Evolutionary conservation across 2,113 vertebrate species (phyloP), one percentile per base, ranked within the genome.

Genomic region (Deroptyus accipitrinus): DNA sequence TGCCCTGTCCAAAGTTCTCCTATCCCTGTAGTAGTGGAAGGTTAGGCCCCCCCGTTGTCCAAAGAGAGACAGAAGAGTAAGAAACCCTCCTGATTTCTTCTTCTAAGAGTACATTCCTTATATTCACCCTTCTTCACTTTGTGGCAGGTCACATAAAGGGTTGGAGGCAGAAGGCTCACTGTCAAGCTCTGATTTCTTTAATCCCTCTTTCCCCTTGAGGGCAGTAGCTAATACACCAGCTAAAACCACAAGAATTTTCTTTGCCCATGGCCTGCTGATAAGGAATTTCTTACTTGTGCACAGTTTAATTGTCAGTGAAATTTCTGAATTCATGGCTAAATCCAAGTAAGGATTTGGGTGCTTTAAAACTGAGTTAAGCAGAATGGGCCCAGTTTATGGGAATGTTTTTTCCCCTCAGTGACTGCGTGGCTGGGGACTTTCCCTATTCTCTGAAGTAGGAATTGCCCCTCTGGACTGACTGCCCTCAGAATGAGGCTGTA

Each of bases 91-190:
- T 19, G 27, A 51, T 37, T 30, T 18, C 24, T 78, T 49, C 62
- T 92, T 81, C 39, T 48, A 72, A n/a, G 51, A 28, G 17, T 17
- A 27, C 28, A 30, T 19, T 35, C 2, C 44, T 77, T 63, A 13
- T 57, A 72, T 27, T 86, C 48, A 61, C 33, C 51, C 17, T 70
- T 66, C 37, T 93, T 62, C 35, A 7, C 31, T 88, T 88, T 27
- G 41, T 7, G 5, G 31, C 69, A 64, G 66, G 75, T 59, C 31
- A 7, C 7, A 10, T 30, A 30, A 22, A n/a, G 35, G 14, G 6
- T 19, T 91, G 87, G 64, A 83, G 62, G 48, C 79, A 85, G 48
- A 54, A 66, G 37, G 30, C 31, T 91, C 87, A 18, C 54, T 83
- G 17, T 63, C 49, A 41, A 35, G 11, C 25, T 35, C 31, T 3